Evolutionary conservation across 2,797 vertebrate genomes (phyloP).

Genomic region (Vireo griseus): DNA sequence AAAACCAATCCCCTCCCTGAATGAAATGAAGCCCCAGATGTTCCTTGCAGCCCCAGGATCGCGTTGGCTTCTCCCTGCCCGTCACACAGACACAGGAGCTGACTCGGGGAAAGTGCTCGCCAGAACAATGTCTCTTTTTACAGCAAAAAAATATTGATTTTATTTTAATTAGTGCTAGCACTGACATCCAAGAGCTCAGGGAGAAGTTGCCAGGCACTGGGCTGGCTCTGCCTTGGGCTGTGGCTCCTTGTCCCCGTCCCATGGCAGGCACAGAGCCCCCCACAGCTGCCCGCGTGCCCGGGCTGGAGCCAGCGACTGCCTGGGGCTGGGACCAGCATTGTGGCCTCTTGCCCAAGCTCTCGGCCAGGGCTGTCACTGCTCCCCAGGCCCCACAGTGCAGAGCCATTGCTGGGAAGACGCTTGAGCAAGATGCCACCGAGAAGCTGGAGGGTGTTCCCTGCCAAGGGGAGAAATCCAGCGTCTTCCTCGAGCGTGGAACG

Average conservation of each 20-base stretch:
- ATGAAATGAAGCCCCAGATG: background rate
- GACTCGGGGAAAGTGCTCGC: background rate
- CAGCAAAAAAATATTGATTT: background rate
- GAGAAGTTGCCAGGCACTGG: background rate
- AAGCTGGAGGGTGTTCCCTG: background rate
- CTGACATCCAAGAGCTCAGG: background rate
- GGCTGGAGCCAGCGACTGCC: background rate
- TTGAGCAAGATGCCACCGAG: slow-evolving; percentile 20
- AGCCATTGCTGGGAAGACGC: slow-evolving; percentile 11
- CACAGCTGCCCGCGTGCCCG: background rate
- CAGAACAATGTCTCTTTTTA: background rate
- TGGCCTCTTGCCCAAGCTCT: slow-evolving; percentile 26
- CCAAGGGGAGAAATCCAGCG: background rate
- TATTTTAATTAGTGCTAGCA: background rate
- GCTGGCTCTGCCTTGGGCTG: background rate
- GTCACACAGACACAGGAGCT: background rate
- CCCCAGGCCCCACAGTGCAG: background rate
- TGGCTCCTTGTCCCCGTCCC: background rate
- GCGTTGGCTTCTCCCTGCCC: background rate
- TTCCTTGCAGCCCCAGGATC: background rate
- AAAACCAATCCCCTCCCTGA: background rate
- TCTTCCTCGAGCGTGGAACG: background rate
- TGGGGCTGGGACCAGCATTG: background rate
- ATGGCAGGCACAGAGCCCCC: background rate
- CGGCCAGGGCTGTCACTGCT: background rate